Evolutionary conservation across 2,888 invertebrate genomes (phyloP).

Genomic region (Incurvaria masculella): DNA sequence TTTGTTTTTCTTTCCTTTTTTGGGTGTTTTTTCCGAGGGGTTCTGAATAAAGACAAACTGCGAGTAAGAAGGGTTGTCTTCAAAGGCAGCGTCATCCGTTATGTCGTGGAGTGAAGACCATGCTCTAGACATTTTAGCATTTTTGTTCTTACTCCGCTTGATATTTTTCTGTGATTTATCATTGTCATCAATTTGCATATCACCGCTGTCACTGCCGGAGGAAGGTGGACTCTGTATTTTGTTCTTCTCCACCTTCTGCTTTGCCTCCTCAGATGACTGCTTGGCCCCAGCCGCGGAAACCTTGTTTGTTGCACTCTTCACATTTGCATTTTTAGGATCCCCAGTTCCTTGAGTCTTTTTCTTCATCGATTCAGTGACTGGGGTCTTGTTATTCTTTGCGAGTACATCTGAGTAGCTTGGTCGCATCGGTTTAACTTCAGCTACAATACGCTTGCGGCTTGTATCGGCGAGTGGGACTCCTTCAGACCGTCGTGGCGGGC

Average conservation of each 20-base stretch:
- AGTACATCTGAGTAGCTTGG: slow-evolving; percentile 83
- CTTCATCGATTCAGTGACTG: slow-evolving; percentile 37
- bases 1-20: slow-evolving; percentile 39
- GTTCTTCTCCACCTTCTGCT: slow-evolving; percentile 40
- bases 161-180: slow-evolving; percentile 38
- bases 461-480: slow-evolving; percentile 50
- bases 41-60: slow-evolving; percentile 49
- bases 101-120: slow-evolving; percentile 61
- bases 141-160: slow-evolving; percentile 44
- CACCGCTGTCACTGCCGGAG: slow-evolving; percentile 51
- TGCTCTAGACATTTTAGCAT: slow-evolving; percentile 45
- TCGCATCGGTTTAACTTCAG: slow-evolving; percentile 84
- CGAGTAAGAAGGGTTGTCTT: slow-evolving; percentile 33
- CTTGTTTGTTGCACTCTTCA: slow-evolving; percentile 29
- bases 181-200: slow-evolving; percentile 40
- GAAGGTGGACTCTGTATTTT: slow-evolving; percentile 35
- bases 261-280: slow-evolving; percentile 32
- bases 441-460: slow-evolving; percentile 70
- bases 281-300: slow-evolving; percentile 24
- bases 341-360: slow-evolving; percentile 35
- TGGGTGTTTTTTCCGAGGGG: slow-evolving; percentile 34
- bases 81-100: slow-evolving; percentile 31
- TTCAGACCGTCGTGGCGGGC: slow-evolving; percentile 40
- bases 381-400: slow-evolving; percentile 61
- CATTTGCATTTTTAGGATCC: slow-evolving; percentile 34